Conservation (phyloP, 1,140 invertebrate genomes). For the Diachasma alloeum region DNA sequence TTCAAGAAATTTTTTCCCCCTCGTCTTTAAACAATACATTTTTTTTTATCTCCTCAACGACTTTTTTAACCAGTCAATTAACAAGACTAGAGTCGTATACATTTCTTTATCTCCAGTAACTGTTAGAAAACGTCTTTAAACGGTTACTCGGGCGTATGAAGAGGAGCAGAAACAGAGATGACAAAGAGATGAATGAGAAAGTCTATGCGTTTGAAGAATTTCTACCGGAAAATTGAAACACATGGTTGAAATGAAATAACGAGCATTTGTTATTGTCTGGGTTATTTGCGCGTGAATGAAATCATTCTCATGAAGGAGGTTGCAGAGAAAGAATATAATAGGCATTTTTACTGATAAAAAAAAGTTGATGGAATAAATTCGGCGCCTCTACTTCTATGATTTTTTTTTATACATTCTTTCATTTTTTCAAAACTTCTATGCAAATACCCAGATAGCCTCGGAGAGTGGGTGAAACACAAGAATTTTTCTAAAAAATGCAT, state of each 20-base stretch:
- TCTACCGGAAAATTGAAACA: neutral
- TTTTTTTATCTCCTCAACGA: no score
- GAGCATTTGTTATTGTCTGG: neutral
- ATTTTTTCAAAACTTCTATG: no score
- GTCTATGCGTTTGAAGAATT: neutral
- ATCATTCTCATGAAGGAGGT: neutral
- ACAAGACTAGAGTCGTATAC: neutral
- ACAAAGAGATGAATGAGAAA: neutral
- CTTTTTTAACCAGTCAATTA: neutral
- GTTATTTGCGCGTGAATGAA: neutral
- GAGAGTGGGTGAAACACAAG: no score
- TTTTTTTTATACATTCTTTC: no score
- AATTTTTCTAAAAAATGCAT: no score
- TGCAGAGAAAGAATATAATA: neutral
- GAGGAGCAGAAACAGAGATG: neutral
- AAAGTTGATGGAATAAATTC: no score
- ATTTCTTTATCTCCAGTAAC: neutral
- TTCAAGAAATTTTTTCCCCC: neutral
- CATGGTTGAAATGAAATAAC: neutral
- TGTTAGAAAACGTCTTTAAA: neutral
- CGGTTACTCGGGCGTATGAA: neutral
- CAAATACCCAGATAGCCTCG: no score
- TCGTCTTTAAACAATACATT: no score
- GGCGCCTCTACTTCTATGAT: no score
- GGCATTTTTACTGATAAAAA: neutral